Evolutionary conservation across 2,113 vertebrate genomes (phyloP).

Genomic region (Erythrocebus patas): DNA sequence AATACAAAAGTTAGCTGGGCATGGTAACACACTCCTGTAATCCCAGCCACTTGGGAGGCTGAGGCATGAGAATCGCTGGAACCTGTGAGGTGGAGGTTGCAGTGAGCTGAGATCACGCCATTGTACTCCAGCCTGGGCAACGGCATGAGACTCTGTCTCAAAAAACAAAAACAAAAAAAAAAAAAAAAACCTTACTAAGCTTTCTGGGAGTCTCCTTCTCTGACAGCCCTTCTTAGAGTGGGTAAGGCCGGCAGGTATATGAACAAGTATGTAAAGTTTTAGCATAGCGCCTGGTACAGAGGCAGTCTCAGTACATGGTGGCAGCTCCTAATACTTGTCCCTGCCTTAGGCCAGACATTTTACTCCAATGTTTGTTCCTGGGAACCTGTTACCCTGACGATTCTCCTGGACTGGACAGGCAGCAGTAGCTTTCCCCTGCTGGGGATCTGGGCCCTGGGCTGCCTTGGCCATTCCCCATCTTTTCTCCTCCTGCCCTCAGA

Average conservation of each 20-base stretch:
- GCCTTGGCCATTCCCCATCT: neutral
- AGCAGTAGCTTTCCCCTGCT: neutral
- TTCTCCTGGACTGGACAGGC: neutral
- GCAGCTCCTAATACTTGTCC: neutral
- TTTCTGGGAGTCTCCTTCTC: neutral
- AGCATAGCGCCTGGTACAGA: neutral
- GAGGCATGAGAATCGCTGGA: too few species aligned
- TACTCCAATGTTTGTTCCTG: neutral
- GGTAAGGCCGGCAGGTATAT: neutral
- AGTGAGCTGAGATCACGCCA: too few species aligned
- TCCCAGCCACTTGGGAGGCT: too few species aligned
- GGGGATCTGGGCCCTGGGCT: neutral
- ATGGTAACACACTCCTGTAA: too few species aligned
- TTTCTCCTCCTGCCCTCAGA: constrained; percentile 81
- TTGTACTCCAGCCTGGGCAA: too few species aligned
- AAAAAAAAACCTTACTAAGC: neutral
- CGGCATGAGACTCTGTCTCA: too few species aligned
- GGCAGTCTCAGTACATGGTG: neutral
- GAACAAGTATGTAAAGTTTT: neutral
- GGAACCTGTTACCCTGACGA: neutral
- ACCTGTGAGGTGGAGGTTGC: too few species aligned
- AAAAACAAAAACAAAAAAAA: too few species aligned
- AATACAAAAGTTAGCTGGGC: too few species aligned
- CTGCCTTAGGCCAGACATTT: neutral
- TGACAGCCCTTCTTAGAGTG: neutral